These are phyloP conservation scores for Ophion costatus DNA, from an alignment of 2,888 invertebrate species.

Conservation along the genomic window DNA sequence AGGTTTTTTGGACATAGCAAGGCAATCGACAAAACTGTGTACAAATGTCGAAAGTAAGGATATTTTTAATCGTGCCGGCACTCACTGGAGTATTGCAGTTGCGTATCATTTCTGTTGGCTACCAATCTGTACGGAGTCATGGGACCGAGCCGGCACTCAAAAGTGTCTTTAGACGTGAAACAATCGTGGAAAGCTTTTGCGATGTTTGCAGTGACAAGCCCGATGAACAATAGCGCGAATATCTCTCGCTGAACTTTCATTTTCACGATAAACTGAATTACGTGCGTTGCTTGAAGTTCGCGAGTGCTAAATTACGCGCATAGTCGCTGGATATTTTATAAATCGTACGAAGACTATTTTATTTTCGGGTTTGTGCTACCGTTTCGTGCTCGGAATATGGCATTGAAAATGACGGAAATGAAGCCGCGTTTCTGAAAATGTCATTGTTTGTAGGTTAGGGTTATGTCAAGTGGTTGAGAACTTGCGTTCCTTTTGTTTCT, in stretches of 20 bases:
- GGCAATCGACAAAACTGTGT: not conserved
- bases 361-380: not conserved
- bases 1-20: constrained; percentile 21
- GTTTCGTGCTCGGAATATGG: not conserved
- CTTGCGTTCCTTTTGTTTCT: not conserved
- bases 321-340: not conserved
- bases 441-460: not conserved
- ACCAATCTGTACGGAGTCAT: constrained; percentile 90
- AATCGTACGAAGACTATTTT: not conserved
- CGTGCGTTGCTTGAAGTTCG: constrained; percentile 9
- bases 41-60: not conserved
- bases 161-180: constrained; percentile 34
- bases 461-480: not conserved
- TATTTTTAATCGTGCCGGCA: not conserved
- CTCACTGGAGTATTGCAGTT: constrained; percentile 86
- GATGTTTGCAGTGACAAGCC: not conserved
- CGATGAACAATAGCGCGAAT: constrained; percentile 10
- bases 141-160: constrained; percentile 85
- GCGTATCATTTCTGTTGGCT: constrained; percentile 86
- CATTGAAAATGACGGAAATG: not conserved
- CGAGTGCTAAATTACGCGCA: not conserved
- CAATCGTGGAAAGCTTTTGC: constrained; percentile 36
- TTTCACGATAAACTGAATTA: not conserved
- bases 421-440: not conserved
- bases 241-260: constrained; percentile 18